A percentile compares a stretch with the other conserved stretches of the same genome.
Evolutionary conservation across 2,888 invertebrate species (phyloP).

Genomic region (Cryptus viduatorius): DNA sequence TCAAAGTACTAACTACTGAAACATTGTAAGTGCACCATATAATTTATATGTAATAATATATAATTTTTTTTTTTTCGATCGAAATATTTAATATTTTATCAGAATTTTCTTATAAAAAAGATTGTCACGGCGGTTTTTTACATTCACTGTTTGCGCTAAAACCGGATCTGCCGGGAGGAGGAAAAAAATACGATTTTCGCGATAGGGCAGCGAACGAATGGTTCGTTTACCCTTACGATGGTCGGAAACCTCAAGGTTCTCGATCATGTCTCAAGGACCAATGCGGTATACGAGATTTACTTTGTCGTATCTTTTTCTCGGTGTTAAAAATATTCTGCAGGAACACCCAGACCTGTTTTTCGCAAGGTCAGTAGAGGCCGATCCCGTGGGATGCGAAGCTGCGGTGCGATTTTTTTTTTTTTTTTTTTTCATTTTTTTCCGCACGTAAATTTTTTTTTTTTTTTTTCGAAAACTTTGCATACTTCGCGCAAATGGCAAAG

Average conservation of each 20-base stretch:
- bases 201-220: neutral
- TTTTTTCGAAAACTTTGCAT: no score
- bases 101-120: no score
- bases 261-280: neutral
- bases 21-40: constrained; percentile 2
- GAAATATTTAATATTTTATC: no score
- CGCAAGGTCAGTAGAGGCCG: neutral
- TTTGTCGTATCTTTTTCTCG: neutral
- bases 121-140: no score
- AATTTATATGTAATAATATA: neutral
- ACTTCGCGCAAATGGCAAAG: neutral
- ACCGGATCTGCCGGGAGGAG: no score
- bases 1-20: neutral
- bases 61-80: neutral
- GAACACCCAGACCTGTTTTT: neutral
- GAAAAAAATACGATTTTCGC: neutral
- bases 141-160: no score
- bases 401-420: neutral
- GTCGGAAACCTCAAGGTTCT: neutral
- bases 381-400: neutral
- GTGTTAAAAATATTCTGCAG: neutral
- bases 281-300: neutral
- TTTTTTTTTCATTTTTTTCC: neutral
- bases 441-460: no score
- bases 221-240: neutral